Conservation (phyloP, 2,888 invertebrate species). For the Ichneumoninae sp. region DNA sequence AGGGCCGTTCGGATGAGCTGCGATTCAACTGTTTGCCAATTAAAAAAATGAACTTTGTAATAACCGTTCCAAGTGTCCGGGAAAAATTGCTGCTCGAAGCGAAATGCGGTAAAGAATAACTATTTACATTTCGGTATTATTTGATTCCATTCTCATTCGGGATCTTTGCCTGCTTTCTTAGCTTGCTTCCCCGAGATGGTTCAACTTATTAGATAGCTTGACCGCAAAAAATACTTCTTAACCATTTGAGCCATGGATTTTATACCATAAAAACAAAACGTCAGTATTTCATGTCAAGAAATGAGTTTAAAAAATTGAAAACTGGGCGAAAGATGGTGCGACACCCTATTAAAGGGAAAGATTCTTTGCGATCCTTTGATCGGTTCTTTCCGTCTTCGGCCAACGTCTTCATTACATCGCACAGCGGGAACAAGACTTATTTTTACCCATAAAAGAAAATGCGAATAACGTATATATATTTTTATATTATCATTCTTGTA, state of each 20-base stretch:
- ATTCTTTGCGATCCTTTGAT: background rate
- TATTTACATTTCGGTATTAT: conserved; percentile 21
- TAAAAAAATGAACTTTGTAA: background rate
- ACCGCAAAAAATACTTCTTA: conserved; percentile 1
- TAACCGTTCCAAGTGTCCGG: too few relatives aligned
- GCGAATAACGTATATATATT: background rate
- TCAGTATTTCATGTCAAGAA: too few relatives aligned
- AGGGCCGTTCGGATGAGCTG: too few relatives aligned
- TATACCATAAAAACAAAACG: too few relatives aligned
- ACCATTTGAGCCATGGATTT: too few relatives aligned
- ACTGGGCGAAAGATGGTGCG: too few relatives aligned
- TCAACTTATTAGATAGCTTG: conserved; percentile 47
- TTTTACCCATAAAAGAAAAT: background rate
- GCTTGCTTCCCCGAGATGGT: conserved; percentile 23
- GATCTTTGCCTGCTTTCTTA: conserved; percentile 26
- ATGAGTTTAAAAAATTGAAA: too few relatives aligned
- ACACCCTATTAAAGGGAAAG: background rate
- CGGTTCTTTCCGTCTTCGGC: background rate
- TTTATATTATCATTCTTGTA: background rate
- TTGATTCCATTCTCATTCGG: conserved; percentile 46
- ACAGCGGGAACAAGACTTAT: too few relatives aligned
- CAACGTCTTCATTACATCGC: background rate
- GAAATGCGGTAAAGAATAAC: background rate
- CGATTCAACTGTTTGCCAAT: background rate
- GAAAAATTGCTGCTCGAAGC: background rate